These are phyloP conservation scores for Parnassius orleans DNA, from an alignment of 2,888 invertebrate species.

Conservation along the genomic window DNA sequence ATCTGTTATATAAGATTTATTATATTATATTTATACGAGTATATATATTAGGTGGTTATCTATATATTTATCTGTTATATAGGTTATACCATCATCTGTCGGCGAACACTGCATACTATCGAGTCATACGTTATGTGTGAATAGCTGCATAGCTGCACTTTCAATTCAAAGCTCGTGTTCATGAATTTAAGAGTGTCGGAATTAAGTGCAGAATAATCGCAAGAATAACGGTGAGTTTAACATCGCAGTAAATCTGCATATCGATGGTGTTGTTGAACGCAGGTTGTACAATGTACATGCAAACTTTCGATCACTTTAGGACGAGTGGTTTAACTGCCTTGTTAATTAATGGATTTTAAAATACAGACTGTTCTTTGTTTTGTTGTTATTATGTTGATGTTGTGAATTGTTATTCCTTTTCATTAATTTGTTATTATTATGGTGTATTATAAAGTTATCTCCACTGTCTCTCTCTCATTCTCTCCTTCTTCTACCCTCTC, in stretches of 20 bases:
- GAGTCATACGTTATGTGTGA: neutral
- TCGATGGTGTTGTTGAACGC: constrained; percentile 13
- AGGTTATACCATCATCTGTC: no score
- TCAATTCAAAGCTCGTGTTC: constrained; percentile 18
- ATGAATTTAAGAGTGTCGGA: constrained; percentile 19
- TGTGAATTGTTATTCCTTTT: no score
- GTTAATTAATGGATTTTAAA: constrained; percentile 7
- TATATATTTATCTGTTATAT: no score
- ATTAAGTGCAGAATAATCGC: constrained; percentile 17
- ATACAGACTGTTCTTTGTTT: neutral
- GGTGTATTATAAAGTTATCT: no score
- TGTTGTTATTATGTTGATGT: neutral
- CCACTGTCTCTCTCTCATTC: no score
- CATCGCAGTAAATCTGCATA: constrained; percentile 12
- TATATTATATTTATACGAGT: no score
- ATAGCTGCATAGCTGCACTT: constrained; percentile 6
- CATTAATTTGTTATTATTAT: no score
- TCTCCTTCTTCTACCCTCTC: no score
- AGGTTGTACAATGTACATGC: constrained; percentile 2
- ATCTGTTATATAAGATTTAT: no score
- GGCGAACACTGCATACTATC: no score
- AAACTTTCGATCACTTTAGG: neutral
- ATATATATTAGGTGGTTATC: no score
- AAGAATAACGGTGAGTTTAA: constrained; percentile 15
- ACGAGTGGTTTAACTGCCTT: constrained; percentile 3